Evolutionary conservation across 1,140 invertebrate species (phyloP).

Genomic region (Drosophila ficusphila): DNA sequence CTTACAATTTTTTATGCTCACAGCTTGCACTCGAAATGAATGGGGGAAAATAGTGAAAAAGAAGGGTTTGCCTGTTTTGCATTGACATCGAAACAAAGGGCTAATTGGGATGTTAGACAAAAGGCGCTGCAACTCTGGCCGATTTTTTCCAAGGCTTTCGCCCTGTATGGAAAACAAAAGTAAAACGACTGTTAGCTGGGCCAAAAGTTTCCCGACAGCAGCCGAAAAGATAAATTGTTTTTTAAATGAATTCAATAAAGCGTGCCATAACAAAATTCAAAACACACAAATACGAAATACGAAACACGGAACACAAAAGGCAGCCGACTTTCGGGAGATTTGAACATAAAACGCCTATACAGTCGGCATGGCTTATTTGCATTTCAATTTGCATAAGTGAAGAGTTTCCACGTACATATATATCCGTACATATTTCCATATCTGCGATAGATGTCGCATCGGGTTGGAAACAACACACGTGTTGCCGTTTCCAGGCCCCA

Average conservation of each 20-base stretch:
- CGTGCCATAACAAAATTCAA: conserved; percentile 45
- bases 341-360: conserved; percentile 48
- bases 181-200: conserved; percentile 17
- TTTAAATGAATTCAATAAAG: conserved; percentile 73
- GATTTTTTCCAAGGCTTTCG: conserved; percentile 13
- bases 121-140: conserved; percentile 40
- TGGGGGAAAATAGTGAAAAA: conserved; percentile 14
- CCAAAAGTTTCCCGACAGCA: conserved; percentile 13
- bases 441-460: conserved; percentile 49
- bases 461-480: conserved; percentile 48
- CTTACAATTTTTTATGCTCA: conserved; percentile 41
- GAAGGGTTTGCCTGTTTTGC: conserved; percentile 45
- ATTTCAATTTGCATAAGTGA: conserved; percentile 72
- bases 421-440: conserved; percentile 26
- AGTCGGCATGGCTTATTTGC: conserved; percentile 57
- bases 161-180: neutral
- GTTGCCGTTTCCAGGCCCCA: conserved; percentile 44
- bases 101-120: conserved; percentile 61
- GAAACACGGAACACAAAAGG: conserved; percentile 25
- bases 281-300: conserved; percentile 28
- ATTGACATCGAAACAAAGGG: conserved; percentile 55
- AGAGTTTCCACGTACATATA: conserved; percentile 11
- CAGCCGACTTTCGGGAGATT: conserved; percentile 39
- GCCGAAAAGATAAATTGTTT: conserved; percentile 65
- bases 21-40: conserved; percentile 36